phyloP scores from a whole-genome alignment of 92 coral and sea anemone genomes.

The Metridium senile region DNA sequence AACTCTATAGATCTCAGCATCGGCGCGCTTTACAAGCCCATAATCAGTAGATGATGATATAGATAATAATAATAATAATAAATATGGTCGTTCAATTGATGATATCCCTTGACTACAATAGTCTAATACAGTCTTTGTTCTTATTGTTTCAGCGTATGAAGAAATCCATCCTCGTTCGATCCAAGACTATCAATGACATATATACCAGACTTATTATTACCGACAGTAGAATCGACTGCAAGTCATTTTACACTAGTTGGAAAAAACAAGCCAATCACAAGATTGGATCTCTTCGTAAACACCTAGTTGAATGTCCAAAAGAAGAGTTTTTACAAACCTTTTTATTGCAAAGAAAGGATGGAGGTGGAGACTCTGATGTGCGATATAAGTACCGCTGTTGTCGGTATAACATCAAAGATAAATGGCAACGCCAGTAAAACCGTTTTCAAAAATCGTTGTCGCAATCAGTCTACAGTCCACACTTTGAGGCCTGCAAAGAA shows the following conservation, averaged over 20 bases:
- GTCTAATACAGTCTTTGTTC: neutral
- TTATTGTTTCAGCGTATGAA: neutral
- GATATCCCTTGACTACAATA: too few species aligned
- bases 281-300: slow-evolving; percentile 55
- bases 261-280: slow-evolving; percentile 43
- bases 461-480: too few species aligned
- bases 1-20: too few species aligned
- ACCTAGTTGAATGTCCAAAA: slow-evolving; percentile 38
- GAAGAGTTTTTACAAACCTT: slow-evolving; percentile 61
- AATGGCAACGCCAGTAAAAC: slow-evolving; percentile 21
- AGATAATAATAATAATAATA: too few species aligned
- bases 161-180: slow-evolving; percentile 8
- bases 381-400: slow-evolving; percentile 72
- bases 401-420: slow-evolving; percentile 49
- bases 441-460: too few species aligned
- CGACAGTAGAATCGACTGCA: slow-evolving; percentile 48
- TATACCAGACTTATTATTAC: slow-evolving; percentile 33
- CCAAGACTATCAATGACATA: slow-evolving; percentile 27
- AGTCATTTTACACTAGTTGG: slow-evolving; percentile 51
- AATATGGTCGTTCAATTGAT: too few species aligned
- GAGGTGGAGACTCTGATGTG: slow-evolving; percentile 27
- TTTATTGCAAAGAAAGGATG: slow-evolving; percentile 46
- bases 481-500: too few species aligned
- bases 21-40: too few species aligned
- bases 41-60: too few species aligned